A percentile compares a stretch with the other conserved stretches of the same genome.
phyloP scores from a whole-genome alignment of 1,140 invertebrate genomes.

The Drosophila erecta region DNA sequence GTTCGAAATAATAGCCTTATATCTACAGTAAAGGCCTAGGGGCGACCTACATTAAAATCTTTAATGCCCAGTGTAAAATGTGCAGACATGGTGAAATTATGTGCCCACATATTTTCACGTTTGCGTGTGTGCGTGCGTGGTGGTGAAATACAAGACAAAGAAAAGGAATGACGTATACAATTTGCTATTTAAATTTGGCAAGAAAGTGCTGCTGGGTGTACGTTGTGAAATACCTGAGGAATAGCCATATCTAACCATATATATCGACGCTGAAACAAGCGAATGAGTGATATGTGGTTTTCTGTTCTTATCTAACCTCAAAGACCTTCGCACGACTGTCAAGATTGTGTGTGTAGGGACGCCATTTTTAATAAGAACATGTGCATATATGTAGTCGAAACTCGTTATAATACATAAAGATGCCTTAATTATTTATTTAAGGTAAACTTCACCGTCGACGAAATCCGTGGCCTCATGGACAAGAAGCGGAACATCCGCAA shows the following conservation, averaged over 20 bases:
- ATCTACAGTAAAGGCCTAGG: background rate
- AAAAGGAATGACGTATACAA: conserved; percentile 75
- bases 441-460: conserved; percentile 99
- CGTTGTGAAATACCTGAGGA: conserved; percentile 29
- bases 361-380: conserved; percentile 58
- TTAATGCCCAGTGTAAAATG: conserved; percentile 18
- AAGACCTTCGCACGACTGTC: conserved; percentile 48
- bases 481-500: conserved; percentile 99
- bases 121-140: conserved; percentile 6
- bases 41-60: conserved; percentile 34
- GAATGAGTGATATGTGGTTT: conserved; percentile 36
- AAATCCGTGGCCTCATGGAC: conserved; percentile 99
- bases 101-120: conserved; percentile 7
- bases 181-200: conserved; percentile 58
- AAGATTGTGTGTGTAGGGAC: conserved; percentile 30
- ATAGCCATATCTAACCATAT: conserved; percentile 26
- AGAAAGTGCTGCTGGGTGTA: conserved; percentile 32
- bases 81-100: conserved; percentile 35
- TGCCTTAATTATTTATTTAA: conserved; percentile 84
- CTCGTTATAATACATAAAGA: conserved; percentile 28
- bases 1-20: conserved; percentile 19
- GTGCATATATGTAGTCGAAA: conserved; percentile 4
- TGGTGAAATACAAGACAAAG: conserved; percentile 77
- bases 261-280: background rate
- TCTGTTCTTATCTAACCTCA: conserved; percentile 61